Percentiles rank a stretch among this genome's conserved stretches.
These are phyloP conservation scores for Lutraria lutraria DNA, from an alignment of 2,888 invertebrate genomes.

Conservation along the genomic window DNA sequence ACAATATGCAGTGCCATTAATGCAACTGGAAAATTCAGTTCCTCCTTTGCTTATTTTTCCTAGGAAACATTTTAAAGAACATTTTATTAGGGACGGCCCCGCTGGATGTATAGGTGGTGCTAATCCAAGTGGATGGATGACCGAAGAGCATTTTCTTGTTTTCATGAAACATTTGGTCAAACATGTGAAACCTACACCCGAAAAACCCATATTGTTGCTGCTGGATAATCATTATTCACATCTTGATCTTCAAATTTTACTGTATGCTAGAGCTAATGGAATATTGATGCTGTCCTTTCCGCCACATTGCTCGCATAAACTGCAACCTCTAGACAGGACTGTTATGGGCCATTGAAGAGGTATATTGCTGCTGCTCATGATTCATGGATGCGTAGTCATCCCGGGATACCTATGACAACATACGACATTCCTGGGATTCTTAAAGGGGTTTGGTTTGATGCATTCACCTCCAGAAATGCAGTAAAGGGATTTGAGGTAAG, in stretches of 20 bases:
- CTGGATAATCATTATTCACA: slow-evolving; percentile 82
- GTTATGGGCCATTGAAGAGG: slow-evolving; percentile 62
- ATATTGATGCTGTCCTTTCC: slow-evolving; percentile 85
- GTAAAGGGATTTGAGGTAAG: slow-evolving; percentile 35
- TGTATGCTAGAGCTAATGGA: slow-evolving; percentile 83
- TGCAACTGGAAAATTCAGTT: neutral
- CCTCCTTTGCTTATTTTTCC: slow-evolving; percentile 32
- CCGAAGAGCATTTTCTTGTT: no score
- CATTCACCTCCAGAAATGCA: slow-evolving; percentile 23
- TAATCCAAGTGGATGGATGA: slow-evolving; percentile 76
- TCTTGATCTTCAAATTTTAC: slow-evolving; percentile 63
- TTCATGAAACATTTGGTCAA: no score
- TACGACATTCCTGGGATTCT: slow-evolving; percentile 75
- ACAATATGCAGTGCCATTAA: no score
- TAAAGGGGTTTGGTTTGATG: slow-evolving; percentile 16
- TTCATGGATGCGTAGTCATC: slow-evolving; percentile 81
- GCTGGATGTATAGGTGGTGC: slow-evolving; percentile 44
- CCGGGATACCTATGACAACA: slow-evolving; percentile 85
- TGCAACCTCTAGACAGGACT: slow-evolving; percentile 87
- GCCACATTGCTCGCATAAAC: slow-evolving; percentile 75
- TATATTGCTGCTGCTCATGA: neutral
- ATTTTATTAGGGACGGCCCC: slow-evolving; percentile 44
- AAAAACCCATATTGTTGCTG: slow-evolving; percentile 75
- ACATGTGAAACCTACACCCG: slow-evolving; percentile 73
- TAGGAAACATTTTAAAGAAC: slow-evolving; percentile 25